Conservation (phyloP, 2,888 invertebrate species). For the Hirtodrosophila histrioides region DNA sequence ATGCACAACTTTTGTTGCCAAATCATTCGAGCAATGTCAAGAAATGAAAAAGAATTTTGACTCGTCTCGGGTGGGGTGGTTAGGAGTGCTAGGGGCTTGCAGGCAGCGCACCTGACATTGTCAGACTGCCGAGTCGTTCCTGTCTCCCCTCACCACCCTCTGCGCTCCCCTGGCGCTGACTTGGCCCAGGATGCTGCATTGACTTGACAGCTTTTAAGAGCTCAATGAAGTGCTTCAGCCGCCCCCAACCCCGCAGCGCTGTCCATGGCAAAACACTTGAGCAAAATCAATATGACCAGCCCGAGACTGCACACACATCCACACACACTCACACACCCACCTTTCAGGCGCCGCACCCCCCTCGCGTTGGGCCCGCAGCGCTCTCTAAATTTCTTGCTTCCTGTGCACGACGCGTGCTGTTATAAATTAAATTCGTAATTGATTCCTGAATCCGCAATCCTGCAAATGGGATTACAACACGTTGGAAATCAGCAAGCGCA, state of each 20-base stretch:
- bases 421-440: conserved; percentile 81
- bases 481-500: conserved; percentile 67
- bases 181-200: conserved; percentile 39
- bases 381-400: conserved; percentile 63
- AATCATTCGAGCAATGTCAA: conserved; percentile 73
- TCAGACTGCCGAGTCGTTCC: conserved; percentile 37
- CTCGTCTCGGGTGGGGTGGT: conserved; percentile 6
- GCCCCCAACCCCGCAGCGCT: background rate
- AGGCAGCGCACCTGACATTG: conserved; percentile 65
- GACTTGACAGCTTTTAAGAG: conserved; percentile 73
- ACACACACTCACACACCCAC: too few species aligned
- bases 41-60: conserved; percentile 48
- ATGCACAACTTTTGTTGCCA: conserved; percentile 60
- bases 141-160: background rate
- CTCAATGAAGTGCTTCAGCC: conserved; percentile 62
- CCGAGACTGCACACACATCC: too few species aligned
- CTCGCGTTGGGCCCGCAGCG: background rate
- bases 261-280: conserved; percentile 36
- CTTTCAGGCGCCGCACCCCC: background rate
- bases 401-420: conserved; percentile 66
- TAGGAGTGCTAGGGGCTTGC: too few species aligned
- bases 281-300: conserved; percentile 62
- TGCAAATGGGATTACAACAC: conserved; percentile 82
- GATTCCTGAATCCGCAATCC: conserved; percentile 82
- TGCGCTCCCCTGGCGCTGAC: background rate